phyloP scores from a whole-genome alignment of 92 coral and sea anemone species.

The Ricordea florida region DNA sequence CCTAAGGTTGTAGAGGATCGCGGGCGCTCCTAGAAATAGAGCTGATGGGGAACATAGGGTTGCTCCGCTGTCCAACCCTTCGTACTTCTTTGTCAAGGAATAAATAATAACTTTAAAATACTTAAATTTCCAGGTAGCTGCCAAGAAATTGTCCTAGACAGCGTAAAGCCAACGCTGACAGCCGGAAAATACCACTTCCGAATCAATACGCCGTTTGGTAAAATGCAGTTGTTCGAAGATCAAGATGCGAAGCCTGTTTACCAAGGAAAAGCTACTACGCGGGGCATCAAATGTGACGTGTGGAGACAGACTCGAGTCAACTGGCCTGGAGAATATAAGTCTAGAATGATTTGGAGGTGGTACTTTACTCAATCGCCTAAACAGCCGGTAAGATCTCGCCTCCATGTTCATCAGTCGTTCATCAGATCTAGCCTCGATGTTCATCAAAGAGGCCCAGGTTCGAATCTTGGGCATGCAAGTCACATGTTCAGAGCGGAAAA shows the following conservation, averaged over 20 bases:
- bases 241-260: slow-evolving; percentile 12
- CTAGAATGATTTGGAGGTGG: slow-evolving; percentile 27
- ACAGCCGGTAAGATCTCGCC: slow-evolving; percentile 22
- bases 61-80: too few relatives aligned
- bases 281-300: slow-evolving; percentile 35
- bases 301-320: slow-evolving; percentile 22
- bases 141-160: not conserved
- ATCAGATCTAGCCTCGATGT: too few relatives aligned
- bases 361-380: slow-evolving; percentile 5
- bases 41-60: too few relatives aligned
- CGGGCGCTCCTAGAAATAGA: too few relatives aligned
- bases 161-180: not conserved
- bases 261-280: slow-evolving; percentile 4
- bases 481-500: too few relatives aligned
- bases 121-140: slow-evolving; percentile 2
- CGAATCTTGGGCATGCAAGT: too few relatives aligned
- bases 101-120: not conserved
- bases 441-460: too few relatives aligned
- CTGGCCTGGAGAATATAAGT: not conserved
- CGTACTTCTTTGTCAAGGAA: not conserved
- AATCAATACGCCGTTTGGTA: slow-evolving; percentile 21
- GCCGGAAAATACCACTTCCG: not conserved
- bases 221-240: slow-evolving; percentile 9
- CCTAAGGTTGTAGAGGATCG: too few relatives aligned
- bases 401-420: too few relatives aligned